Evolutionary conservation across 2,113 vertebrate species (phyloP).

Genomic region (Candoia aspera): DNA sequence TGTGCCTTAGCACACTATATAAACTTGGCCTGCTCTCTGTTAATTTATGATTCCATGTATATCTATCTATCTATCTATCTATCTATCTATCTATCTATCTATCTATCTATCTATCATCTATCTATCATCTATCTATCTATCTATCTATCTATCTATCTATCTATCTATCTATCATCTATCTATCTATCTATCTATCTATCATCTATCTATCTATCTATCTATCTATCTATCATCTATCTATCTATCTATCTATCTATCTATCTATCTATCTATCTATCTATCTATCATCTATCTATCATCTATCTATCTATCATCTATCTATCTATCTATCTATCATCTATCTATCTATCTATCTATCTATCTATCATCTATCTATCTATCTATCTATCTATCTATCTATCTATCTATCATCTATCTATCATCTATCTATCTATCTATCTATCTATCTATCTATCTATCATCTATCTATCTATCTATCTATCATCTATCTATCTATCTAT

Average conservation of each 20-base stretch:
- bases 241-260: background rate
- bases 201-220: background rate
- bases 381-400: background rate
- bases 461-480: background rate
- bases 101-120: background rate
- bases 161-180: background rate
- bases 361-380: too few species aligned
- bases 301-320: too few species aligned
- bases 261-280: background rate
- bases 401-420: too few species aligned
- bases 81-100: background rate
- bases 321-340: background rate
- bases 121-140: too few species aligned
- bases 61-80: too few species aligned
- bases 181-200: background rate
- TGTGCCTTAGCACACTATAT: too few species aligned
- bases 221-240: background rate
- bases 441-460: too few species aligned
- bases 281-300: background rate
- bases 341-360: background rate
- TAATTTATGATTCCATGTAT: too few species aligned
- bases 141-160: background rate
- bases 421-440: background rate
- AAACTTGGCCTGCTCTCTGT: too few species aligned
- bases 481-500: background rate